Percentiles rank a stretch among this genome's conserved stretches.
These are phyloP conservation scores for Andrena flavipes DNA, from an alignment of 2,888 invertebrate species.

Conservation along the genomic window DNA sequence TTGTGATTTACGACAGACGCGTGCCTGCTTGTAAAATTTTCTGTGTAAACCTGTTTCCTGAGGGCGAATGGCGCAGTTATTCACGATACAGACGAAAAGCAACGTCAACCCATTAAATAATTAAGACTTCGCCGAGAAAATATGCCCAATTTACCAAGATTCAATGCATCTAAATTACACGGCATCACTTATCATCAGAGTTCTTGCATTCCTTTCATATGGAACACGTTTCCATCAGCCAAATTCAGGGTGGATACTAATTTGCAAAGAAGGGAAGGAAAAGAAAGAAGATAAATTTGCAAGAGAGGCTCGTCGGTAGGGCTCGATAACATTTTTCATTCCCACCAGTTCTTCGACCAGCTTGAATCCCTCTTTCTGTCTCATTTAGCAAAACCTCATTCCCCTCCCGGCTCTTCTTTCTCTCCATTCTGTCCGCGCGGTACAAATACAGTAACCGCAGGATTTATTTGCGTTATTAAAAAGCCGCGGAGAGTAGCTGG, in stretches of 20 bases:
- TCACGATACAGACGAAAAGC: not conserved
- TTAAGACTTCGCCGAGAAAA: not conserved
- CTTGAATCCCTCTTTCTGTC: not conserved
- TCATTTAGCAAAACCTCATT: not conserved
- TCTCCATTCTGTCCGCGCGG: not conserved
- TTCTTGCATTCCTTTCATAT: too few species aligned
- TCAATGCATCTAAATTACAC: not conserved
- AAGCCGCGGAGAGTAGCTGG: conserved; percentile 10
- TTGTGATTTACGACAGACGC: conserved; percentile 60
- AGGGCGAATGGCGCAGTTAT: not conserved
- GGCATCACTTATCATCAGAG: not conserved
- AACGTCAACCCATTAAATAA: not conserved
- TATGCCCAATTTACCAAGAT: not conserved
- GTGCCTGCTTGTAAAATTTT: conserved; percentile 37
- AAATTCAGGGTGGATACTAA: not conserved
- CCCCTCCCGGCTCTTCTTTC: not conserved
- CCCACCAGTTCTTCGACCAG: not conserved
- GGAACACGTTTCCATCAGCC: conserved; percentile 24
- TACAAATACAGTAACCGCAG: not conserved
- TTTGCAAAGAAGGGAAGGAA: not conserved
- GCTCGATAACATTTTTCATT: conserved; percentile 13
- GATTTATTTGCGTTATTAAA: conserved; percentile 48
- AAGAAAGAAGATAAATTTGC: conserved; percentile 21
- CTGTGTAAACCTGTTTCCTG: conserved; percentile 4
- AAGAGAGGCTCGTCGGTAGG: not conserved